Evolutionary conservation across 2,797 vertebrate genomes (phyloP), one percentile per base, ranked within the genome.

Genomic region (Onychomys leucogaster): DNA sequence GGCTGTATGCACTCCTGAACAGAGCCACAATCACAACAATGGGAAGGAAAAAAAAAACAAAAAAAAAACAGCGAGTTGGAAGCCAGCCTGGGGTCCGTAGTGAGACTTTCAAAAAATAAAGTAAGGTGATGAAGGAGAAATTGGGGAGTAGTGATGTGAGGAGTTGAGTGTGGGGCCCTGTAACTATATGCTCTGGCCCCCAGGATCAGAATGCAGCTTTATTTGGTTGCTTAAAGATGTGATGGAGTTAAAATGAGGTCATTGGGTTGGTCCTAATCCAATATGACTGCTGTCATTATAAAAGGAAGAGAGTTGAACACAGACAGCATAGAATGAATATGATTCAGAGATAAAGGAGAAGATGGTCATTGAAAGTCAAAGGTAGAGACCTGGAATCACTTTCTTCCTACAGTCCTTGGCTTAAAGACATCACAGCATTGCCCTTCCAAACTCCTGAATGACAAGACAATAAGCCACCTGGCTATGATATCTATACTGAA

Each of bases 221-320:
- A 78, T 57, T 88, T 75, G 80, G 75, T 46, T 76, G 63, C 65
- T 73, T 52, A 77, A 13, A 46, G 65, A 85, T 57, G 32, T 43
- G 73, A 87, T 69, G 14, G 61, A 69, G 41, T 89, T 87, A 67
- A 90, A 86, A 76, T 83, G 77, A 76, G 41, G 16, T 94, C 61
- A 73, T 65, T 75, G 46, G 11, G 21, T 34, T 65, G 27, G 41
- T 59, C 46, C 43, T 86, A 55, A 75, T 52, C 75, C 73, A 46
- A 8, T 82, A 59, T 43, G 63, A 77, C 94, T 69, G 34, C 14
- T 57, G 25, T 87, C 49, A 57, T 95, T 84, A 49, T 43, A 21
- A 69, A 86, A 91, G 61, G 59, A 71, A 85, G 59, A 43, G n/a
- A 89, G 49, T 34, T 78, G 69, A 8, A 91, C 83, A 2, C n/a